Base-by-base conservation (phyloP, 2,797 vertebrate species). In the Lophotriccus pileatus region DNA sequence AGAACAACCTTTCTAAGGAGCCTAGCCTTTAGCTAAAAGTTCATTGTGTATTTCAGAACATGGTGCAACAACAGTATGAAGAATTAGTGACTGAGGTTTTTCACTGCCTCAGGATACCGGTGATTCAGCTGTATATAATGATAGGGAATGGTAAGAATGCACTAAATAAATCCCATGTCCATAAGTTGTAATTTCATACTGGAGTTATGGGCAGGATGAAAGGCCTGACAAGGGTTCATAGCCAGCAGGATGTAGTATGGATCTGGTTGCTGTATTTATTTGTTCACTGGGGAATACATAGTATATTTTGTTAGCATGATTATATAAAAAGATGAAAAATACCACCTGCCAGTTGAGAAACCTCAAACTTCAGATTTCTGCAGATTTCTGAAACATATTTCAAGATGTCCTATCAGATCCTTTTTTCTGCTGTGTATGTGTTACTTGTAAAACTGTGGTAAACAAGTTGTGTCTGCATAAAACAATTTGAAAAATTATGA, bases 1-100 rank as follows among this genome's bases (percentile, higher is more conserved):
- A 96, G 97, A 97, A 87, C 97, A 97, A 97, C 96, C 95, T 97
- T 97, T 96, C 93, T 96, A 97, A 97, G 0, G 53, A 96, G 89
- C 90, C 91, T 94, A 85, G 97, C 98, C 96, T 75, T 80, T 52
- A 85, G 98, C 95, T 93, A 92, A 83, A 96, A 96, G 93, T 96
- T 97, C 96, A 90, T 96, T 97, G 96, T 95, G 77, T 97, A 87
- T 95, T 97, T 96, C 96, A 94, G 92, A 94, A 69, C 63, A 74
- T 94, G 89, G 84, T 94, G 73, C 92, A 97, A 94, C 68, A 89
- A 84, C 25, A 25, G 41, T 89, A 93, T 83, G 96, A 96, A 96
- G 94, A 97, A 93, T 94, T 96, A 89, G 95, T 90, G 95, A 95
- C 96, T 95, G 96, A 96, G 92, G 69, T 91, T 97, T 98, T 94